Evolutionary conservation across 1,140 invertebrate genomes (phyloP), one percentile per base, ranked within the genome.

Genomic region (Cherax quadricarinatus): DNA sequence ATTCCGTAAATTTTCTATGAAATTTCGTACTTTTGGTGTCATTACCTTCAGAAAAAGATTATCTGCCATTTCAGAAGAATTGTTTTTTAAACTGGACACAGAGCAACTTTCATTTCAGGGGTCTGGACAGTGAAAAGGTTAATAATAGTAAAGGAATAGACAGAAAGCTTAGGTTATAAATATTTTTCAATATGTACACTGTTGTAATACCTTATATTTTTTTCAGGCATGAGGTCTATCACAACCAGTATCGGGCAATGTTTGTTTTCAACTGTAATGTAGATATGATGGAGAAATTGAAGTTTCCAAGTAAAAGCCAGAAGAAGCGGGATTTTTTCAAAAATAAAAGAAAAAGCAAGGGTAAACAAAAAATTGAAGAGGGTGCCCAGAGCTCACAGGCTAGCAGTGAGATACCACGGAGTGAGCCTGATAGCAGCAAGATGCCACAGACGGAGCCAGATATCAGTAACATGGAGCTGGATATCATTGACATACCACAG

Each of bases 221-320:
- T 87, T 95, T 73, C 94, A 96, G 96, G 93, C 96, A 96, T 94
- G 96, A 95, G 49, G 94, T 95, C 6, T 96, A 96, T 94, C 94
- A 95, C 87, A 95, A 95, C 83, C 96, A 97, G 93, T 97, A 96
- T 94, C 94, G 96, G 93, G 96, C 96, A 7, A 97, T 97, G 96
- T 97, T 97, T 95, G 96, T 96, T 0, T 95, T 95, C 93, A 96
- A 97, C 94, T 97, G 96, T 94, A 93, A 82, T 41, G 95, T 96
- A 1, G 95, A 96, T 88, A 93, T 93, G 48, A 91, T 87, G 16
- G 95, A 96, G 94, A 93, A 94, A 18, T 94, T 97, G 92, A 95
- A 91, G 94, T 95, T 92, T 94, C 94, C 85, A 91, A 94, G 48
- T 87, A 96, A 94, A 81, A 91, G 86, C 51, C 86, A 92, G 49